phyloP scores from a whole-genome alignment of 1,140 invertebrate species.

The Drosophila saltans region DNA sequence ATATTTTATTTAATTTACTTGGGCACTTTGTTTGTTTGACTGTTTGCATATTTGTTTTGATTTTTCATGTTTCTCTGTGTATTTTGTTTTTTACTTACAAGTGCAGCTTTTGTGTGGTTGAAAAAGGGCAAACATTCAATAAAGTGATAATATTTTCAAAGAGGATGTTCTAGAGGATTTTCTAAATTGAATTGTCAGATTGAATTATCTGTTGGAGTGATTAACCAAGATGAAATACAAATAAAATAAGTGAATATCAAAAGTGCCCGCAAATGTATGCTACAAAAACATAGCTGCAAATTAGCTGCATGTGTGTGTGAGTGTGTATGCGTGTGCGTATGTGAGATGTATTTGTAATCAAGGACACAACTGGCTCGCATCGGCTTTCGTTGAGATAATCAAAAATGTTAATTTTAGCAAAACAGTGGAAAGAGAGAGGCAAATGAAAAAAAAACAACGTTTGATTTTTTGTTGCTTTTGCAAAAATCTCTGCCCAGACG shows the following conservation, averaged over 20 bases:
- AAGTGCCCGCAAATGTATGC: conserved; percentile 39
- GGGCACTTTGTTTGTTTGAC: conserved; percentile 43
- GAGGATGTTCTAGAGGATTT: neutral
- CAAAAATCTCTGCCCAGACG: conserved; percentile 44
- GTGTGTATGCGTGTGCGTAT: conserved; percentile 15
- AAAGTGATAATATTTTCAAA: neutral
- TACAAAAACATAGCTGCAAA: conserved; percentile 13
- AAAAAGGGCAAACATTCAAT: neutral
- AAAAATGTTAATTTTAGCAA: conserved; percentile 51
- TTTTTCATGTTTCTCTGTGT: conserved; percentile 36
- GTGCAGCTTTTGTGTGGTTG: neutral
- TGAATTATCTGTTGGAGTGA: neutral
- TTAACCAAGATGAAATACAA: neutral
- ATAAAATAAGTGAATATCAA: conserved; percentile 14
- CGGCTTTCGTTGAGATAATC: conserved; percentile 25
- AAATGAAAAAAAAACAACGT: conserved; percentile 3
- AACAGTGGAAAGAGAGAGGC: neutral
- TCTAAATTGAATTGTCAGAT: neutral
- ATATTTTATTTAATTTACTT: conserved; percentile 56
- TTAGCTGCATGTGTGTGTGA: conserved; percentile 17
- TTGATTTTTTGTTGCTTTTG: conserved; percentile 19
- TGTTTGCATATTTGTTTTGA: conserved; percentile 59
- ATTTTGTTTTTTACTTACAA: neutral
- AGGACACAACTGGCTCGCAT: conserved; percentile 19
- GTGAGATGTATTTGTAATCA: conserved; percentile 32